Evolutionary conservation across 1,140 invertebrate species (phyloP), one percentile per base, ranked within the genome.

Genomic region (Bombus polaris): DNA sequence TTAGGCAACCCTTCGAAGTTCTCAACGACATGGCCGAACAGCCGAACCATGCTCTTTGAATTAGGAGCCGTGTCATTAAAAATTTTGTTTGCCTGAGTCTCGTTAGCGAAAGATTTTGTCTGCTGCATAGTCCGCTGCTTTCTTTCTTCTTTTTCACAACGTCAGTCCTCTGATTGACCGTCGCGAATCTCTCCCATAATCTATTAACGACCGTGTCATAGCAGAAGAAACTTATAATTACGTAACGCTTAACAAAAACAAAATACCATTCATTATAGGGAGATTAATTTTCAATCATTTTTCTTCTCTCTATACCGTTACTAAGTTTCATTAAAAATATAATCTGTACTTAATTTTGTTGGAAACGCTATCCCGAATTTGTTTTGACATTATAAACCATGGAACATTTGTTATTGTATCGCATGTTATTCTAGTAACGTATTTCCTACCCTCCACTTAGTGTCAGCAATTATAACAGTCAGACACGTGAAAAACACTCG

Each of bases 11-110:
- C 80, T 72, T 53, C 32, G 53, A n/a, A 42, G 37, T 42, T 68
- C 15, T 66, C 68, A 39, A 18, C 53, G 35, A 5, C 35, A 37
- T 59, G 15, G 8, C 68, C 53, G 28, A 12, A 3, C 47, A 39
- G n/a, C 6, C 8, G 37, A 35, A 42, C 18, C 53, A 37, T 85
- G 25, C 76, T 59, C 70, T 72, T 81, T 85, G 35, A 74, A 53
- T 59, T 57, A 44, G 10, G 25, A 37, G 37, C 3, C 39, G 32
- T 22, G 37, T 81, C 39, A 71, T 81, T 85, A 74, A 74, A 77
- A 74, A 84, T 84, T 35, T 66, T 79, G 68, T 85, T 81, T 85
- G 44, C 70, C 3, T 1, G 13, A 35, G 25, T 57, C 75, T 81
- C 59, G 77, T 74, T 66, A 66, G 53, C 28, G 3, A 42, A 81